Percentiles rank a stretch among this genome's conserved stretches.
Evolutionary conservation across 2,888 invertebrate species (phyloP).

Genomic region (Cheiracanthium punctorium): DNA sequence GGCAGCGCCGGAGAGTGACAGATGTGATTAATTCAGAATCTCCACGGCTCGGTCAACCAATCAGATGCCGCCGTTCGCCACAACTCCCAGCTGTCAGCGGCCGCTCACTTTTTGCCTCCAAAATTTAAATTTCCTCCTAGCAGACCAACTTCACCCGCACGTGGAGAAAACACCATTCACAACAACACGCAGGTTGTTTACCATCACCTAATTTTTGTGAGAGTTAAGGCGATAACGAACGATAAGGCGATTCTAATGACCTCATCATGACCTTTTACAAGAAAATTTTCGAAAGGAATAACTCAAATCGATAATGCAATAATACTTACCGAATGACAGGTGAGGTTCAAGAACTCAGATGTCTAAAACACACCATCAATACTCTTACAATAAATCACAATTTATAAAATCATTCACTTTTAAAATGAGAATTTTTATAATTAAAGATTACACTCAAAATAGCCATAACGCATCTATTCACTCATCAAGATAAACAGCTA

Average conservation of each 20-base stretch:
- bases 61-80: conserved; percentile 68
- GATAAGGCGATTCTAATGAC: conserved; percentile 25
- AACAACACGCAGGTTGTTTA: background rate
- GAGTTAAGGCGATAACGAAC: background rate
- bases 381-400: too few species aligned
- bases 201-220: background rate
- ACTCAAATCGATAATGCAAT: too few species aligned
- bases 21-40: conserved; percentile 70
- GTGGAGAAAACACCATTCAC: conserved; percentile 13
- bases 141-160: conserved; percentile 37
- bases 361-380: too few species aligned
- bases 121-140: conserved; percentile 70
- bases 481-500: too few species aligned
- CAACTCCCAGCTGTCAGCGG: conserved; percentile 70
- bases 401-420: too few species aligned
- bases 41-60: conserved; percentile 67
- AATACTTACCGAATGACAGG: too few species aligned
- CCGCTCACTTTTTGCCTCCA: conserved; percentile 71
- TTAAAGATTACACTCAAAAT: too few species aligned
- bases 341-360: too few species aligned
- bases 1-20: conserved; percentile 61
- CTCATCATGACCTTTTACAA: conserved; percentile 47
- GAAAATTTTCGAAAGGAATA: background rate
- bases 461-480: too few species aligned
- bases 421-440: too few species aligned